Evolutionary conservation across 2,113 vertebrate genomes (phyloP).

Genomic region (Fulmarus glacialis): DNA sequence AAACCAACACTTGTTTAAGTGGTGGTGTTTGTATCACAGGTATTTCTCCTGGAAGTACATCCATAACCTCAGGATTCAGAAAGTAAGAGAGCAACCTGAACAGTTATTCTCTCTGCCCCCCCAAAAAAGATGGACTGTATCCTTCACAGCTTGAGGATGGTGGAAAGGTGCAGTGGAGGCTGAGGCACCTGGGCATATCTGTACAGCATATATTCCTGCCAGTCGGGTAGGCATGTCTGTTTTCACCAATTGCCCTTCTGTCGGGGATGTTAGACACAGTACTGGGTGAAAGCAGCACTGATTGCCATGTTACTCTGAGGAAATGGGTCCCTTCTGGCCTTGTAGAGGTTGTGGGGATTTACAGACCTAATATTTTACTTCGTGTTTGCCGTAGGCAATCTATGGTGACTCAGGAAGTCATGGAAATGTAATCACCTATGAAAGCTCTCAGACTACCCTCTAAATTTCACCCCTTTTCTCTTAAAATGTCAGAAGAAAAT

Average conservation of each 20-base stretch:
- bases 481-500: slow-evolving; percentile 11
- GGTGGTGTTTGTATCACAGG: neutral
- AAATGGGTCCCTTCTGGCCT: neutral
- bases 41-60: neutral
- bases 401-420: neutral
- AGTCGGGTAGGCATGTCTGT: neutral
- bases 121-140: neutral
- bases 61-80: neutral
- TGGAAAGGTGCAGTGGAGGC: neutral
- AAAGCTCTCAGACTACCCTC: neutral
- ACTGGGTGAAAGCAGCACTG: neutral
- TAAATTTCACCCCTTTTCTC: neutral
- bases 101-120: neutral
- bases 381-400: neutral
- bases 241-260: neutral
- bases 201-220: neutral
- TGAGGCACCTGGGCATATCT: neutral
- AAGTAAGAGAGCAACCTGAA: neutral
- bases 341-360: neutral
- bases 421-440: neutral
- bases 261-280: neutral
- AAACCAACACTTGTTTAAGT: neutral
- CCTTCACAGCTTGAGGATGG: neutral
- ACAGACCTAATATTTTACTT: neutral
- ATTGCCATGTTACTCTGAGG: neutral